Evolutionary conservation across 1,140 invertebrate genomes (phyloP), one percentile per base, ranked within the genome.

Genomic region (Thereuonema tuberculata): DNA sequence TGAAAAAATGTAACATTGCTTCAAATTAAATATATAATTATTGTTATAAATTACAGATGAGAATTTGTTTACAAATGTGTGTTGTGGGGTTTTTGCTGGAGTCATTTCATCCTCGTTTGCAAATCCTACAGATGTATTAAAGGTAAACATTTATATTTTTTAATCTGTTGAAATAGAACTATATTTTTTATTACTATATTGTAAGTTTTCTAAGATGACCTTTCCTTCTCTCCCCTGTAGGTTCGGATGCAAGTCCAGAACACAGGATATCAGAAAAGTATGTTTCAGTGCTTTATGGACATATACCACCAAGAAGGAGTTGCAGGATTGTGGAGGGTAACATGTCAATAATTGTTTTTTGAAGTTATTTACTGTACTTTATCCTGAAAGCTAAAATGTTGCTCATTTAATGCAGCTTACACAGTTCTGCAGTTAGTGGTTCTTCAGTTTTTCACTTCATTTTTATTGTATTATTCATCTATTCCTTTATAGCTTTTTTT

Each of bases 111-210:
- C 90, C 69, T 89, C 93, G n/a, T 88, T 96, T 66, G 92, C 93
- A 15, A 95, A 93, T 78, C 93, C 93, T n/a, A 93, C 93, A 1
- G 94, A 98, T 80, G 88, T 98, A 9, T 79, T 98, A n/a, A 98
- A 98, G 81, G 93, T 96, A 50, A 82, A 89, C 61, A 91, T 96
- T n/a, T 37, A 37, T 37, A 9, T 37, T 9, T 37, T 9, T 17
- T 37, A 9, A 9, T 37, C 17, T 37, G 31, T 37, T 37, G 31
- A 9, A 37, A 37, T 37, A n/a, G n/a, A n/a, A n/a, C n/a, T n/a
- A n/a, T n/a, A n/a, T n/a, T n/a, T n/a, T n/a, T n/a, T n/a, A n/a
- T n/a, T n/a, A n/a, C n/a, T n/a, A n/a, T n/a, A n/a, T n/a, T n/a
- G n/a, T n/a, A n/a, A n/a, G n/a, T n/a, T n/a, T n/a, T n/a, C n/a